These are phyloP conservation scores for Channa argus DNA, from an alignment of 2,113 vertebrate genomes.

Conservation along the genomic window DNA sequence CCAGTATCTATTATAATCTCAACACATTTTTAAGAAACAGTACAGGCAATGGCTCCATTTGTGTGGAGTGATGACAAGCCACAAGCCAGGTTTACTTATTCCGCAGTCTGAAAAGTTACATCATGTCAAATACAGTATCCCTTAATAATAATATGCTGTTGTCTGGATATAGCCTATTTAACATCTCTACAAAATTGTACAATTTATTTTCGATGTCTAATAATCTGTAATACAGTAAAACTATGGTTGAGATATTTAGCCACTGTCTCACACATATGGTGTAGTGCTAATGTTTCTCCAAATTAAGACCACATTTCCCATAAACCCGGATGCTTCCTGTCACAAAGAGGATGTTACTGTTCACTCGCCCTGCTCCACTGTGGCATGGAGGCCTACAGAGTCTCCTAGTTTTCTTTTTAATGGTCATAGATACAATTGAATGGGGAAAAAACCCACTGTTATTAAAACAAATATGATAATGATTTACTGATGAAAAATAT, in stretches of 20 bases:
- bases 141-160: background rate
- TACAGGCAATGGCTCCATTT: no score
- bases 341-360: conserved; percentile 33
- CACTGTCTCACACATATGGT: conserved; percentile 37
- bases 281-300: conserved; percentile 26
- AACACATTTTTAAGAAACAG: no score
- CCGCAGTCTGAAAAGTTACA: no score
- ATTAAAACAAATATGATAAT: conserved; percentile 14
- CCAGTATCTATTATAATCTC: background rate
- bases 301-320: conserved; percentile 55
- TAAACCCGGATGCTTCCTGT: conserved; percentile 51
- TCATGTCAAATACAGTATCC: no score
- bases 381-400: background rate
- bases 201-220: background rate
- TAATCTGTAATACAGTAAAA: conserved; percentile 17
- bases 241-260: background rate
- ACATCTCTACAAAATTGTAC: background rate
- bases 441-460: no score
- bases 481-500: conserved; percentile 25
- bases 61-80: no score
- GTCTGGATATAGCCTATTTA: background rate
- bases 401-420: background rate
- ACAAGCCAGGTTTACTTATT: no score
- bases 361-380: conserved; percentile 21
- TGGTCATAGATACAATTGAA: background rate